Base-by-base conservation (phyloP, 2,113 vertebrate genomes). In the Cryptotis parvus region DNA sequence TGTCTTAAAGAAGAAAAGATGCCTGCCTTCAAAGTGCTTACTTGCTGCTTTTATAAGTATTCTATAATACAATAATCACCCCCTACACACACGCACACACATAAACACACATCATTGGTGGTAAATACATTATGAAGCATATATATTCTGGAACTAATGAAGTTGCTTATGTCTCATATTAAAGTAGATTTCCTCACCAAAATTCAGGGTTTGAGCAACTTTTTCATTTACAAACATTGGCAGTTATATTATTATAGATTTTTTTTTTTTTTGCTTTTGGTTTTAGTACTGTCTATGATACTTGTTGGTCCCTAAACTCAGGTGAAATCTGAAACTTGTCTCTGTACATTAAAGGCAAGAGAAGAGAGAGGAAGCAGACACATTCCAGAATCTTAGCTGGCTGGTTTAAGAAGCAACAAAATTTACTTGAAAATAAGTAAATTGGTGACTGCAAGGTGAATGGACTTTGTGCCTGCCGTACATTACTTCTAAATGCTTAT, bases 1-100 rank as follows among this genome's bases (percentile, higher is more conserved):
- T 75, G 26, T 70, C n/a, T 58, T 70, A 24, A 65, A 24, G 63
- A 27, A 3, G 26, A 65, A 29, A 27, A 29, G 15, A 14, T 61
- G 15, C 31, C n/a, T 87, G 27, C 27, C 61, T 82, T 92, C 81
- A 81, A 55, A 95, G 45, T 63, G 31, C 33, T 92, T 87, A 45
- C 3, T 72, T 73, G n/a, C 12, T 45, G 15, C 6, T 66, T 41
- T 52, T 26, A 41, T 11, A 33, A 61, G n/a, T 74, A 43, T 52
- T 63, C 79, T 52, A 29, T 31, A 63, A 27, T 52, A 39, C 1
- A 93, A 39, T 45, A 24, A 66, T 84, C 15, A 81, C 9, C n/a
- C n/a, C n/a, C n/a, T n/a, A n/a, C 45, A 49, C 45, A 7, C 9
- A 49, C 14, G 45, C 14, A 10, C 45, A 49, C 45, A 49, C 45